phyloP scores from a whole-genome alignment of 1,140 invertebrate genomes.

The Eupeodes corollae region DNA sequence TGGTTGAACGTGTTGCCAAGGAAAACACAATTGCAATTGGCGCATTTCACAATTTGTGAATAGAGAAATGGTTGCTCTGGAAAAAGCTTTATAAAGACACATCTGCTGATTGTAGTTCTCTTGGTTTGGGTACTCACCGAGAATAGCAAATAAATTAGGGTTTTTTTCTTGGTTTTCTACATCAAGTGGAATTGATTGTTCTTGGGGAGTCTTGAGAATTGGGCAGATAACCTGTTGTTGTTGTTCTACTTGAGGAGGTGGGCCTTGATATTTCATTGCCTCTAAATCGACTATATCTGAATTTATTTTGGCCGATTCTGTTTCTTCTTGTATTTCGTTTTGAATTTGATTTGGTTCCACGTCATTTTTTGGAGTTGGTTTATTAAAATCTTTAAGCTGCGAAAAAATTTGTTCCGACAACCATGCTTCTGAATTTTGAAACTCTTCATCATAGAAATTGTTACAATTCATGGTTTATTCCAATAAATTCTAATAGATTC shows the following conservation, averaged over 20 bases:
- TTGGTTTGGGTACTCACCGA: neutral
- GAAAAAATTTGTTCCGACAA: conserved; percentile 9
- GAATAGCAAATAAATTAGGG: neutral
- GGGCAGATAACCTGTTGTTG: too few relatives aligned
- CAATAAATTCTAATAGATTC: too few relatives aligned
- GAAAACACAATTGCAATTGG: conserved; percentile 16
- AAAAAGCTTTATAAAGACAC: neutral
- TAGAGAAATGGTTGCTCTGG: neutral
- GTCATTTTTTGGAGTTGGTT: neutral
- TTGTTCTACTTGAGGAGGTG: too few relatives aligned
- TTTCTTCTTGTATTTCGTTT: too few relatives aligned
- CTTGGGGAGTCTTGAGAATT: too few relatives aligned
- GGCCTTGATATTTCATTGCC: too few relatives aligned
- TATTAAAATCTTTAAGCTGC: conserved; percentile 10
- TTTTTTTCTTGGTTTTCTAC: neutral
- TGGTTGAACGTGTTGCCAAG: conserved; percentile 11
- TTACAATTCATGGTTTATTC: too few relatives aligned
- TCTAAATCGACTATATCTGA: too few relatives aligned
- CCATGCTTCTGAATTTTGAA: conserved; percentile 6
- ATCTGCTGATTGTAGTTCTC: neutral
- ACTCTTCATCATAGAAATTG: conserved; percentile 1
- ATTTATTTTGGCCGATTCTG: too few relatives aligned
- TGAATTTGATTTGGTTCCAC: too few relatives aligned
- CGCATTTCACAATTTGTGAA: conserved; percentile 13
- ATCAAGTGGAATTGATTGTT: neutral